A percentile compares a stretch with the other conserved stretches of the same genome.
These are phyloP conservation scores for Tuberolachnus salignus DNA, from an alignment of 2,888 invertebrate species.

Conservation along the genomic window DNA sequence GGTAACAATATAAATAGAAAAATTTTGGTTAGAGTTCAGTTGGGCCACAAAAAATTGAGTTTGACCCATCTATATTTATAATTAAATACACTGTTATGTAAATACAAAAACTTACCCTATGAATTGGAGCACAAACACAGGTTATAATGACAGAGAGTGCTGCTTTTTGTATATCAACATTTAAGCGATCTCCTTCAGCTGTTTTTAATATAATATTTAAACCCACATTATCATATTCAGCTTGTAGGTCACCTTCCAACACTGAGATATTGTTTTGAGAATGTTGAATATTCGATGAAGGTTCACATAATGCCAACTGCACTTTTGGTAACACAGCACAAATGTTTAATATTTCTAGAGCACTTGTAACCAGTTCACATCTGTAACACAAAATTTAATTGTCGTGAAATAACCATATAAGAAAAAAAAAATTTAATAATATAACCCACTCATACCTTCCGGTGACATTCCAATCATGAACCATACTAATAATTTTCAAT, in stretches of 20 bases:
- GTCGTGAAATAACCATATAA: no score
- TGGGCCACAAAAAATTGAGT: no score
- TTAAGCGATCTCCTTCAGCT: conserved; percentile 89
- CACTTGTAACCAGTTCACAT: conserved; percentile 80
- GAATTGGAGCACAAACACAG: conserved; percentile 90
- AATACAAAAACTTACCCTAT: conserved; percentile 68
- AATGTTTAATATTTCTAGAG: conserved; percentile 86
- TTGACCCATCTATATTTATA: not conserved
- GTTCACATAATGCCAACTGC: conserved; percentile 74
- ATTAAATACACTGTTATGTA: not conserved
- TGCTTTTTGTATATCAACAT: conserved; percentile 89
- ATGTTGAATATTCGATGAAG: conserved; percentile 23
- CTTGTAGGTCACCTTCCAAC: conserved; percentile 71
- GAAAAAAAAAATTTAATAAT: no score
- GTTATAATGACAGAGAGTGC: conserved; percentile 90
- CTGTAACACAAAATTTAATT: conserved; percentile 64
- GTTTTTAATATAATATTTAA: conserved; percentile 82
- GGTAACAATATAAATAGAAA: no score
- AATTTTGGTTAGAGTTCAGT: no score
- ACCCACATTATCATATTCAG: conserved; percentile 78
- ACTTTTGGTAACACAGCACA: conserved; percentile 88
- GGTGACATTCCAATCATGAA: conserved; percentile 90
- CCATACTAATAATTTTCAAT: conserved; percentile 84
- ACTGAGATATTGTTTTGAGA: not conserved
- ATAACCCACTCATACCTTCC: conserved; percentile 67